These are phyloP conservation scores for Phrynosoma blainvillii DNA, from an alignment of 2,113 vertebrate genomes.

Conservation along the genomic window DNA sequence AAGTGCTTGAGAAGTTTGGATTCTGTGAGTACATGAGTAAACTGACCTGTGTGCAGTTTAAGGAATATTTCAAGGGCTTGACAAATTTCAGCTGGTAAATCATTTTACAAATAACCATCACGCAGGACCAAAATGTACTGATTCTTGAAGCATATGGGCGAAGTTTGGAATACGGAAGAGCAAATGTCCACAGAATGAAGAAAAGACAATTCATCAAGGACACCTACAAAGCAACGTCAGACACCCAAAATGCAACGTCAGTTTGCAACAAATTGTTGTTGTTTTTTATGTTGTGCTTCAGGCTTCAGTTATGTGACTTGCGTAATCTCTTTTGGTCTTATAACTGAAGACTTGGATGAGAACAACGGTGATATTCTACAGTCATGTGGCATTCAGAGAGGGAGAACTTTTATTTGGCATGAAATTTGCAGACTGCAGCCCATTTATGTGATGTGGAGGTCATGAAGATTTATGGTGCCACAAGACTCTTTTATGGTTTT, in stretches of 20 bases:
- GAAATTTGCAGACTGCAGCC: too few species aligned
- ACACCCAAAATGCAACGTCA: not conserved
- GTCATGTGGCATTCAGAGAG: too few species aligned
- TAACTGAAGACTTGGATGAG: too few species aligned
- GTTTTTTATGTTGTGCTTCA: not conserved
- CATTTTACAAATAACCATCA: constrained; percentile 82
- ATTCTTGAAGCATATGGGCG: constrained; percentile 71
- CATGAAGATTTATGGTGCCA: too few species aligned
- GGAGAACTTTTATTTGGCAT: too few species aligned
- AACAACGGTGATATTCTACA: too few species aligned
- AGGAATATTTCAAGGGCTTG: constrained; percentile 75
- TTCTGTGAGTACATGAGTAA: not conserved
- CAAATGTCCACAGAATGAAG: constrained; percentile 78
- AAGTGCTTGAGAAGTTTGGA: not conserved
- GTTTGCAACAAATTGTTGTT: not conserved
- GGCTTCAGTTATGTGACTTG: not conserved
- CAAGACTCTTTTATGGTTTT: too few species aligned
- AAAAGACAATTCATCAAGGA: constrained; percentile 80
- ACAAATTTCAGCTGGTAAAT: constrained; percentile 83
- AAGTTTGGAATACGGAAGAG: constrained; percentile 73
- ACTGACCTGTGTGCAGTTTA: constrained; percentile 81
- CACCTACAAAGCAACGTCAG: constrained; percentile 60
- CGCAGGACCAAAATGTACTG: constrained; percentile 79
- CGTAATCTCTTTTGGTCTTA: too few species aligned
- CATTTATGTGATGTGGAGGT: too few species aligned